A percentile compares a stretch with the other conserved stretches of the same genome.
phyloP scores from a whole-genome alignment of 2,797 vertebrate species.

The Nannoperca obscura region DNA sequence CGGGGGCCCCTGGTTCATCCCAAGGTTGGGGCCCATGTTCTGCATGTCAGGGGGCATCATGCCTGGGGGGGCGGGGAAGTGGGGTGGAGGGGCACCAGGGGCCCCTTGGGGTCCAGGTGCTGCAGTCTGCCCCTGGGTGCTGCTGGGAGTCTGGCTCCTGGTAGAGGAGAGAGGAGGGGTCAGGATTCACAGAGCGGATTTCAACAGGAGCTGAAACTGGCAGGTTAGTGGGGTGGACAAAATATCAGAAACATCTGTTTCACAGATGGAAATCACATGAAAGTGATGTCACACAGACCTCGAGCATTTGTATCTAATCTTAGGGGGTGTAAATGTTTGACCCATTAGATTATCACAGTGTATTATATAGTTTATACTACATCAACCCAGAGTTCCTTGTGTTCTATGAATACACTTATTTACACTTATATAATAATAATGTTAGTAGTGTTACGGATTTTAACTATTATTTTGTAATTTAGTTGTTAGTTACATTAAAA shows the following conservation, averaged over 20 bases:
- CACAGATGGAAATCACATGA: neutral
- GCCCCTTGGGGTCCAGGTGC: constrained; percentile 68
- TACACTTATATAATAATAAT: neutral
- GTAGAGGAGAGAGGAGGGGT: constrained; percentile 3
- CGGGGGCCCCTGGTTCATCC: constrained; percentile 88
- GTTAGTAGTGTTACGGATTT: neutral
- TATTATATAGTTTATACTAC: no score
- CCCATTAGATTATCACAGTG: no score
- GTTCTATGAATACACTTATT: neutral
- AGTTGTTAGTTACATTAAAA: neutral
- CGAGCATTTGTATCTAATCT: no score
- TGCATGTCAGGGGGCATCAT: constrained; percentile 87
- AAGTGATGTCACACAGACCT: no score
- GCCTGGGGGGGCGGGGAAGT: constrained; percentile 83
- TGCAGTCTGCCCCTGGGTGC: constrained; percentile 69
- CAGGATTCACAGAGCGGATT: neutral
- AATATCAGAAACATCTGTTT: no score
- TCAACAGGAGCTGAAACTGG: neutral
- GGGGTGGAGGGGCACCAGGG: constrained; percentile 84
- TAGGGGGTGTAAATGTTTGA: neutral
- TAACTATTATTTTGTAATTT: neutral
- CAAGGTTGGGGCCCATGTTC: constrained; percentile 87
- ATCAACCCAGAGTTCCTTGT: neutral
- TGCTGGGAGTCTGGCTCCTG: constrained; percentile 81
- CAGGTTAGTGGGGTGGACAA: no score